phyloP scores from a whole-genome alignment of 1,140 invertebrate species.

The Pseudomyrmex pallidus region DNA sequence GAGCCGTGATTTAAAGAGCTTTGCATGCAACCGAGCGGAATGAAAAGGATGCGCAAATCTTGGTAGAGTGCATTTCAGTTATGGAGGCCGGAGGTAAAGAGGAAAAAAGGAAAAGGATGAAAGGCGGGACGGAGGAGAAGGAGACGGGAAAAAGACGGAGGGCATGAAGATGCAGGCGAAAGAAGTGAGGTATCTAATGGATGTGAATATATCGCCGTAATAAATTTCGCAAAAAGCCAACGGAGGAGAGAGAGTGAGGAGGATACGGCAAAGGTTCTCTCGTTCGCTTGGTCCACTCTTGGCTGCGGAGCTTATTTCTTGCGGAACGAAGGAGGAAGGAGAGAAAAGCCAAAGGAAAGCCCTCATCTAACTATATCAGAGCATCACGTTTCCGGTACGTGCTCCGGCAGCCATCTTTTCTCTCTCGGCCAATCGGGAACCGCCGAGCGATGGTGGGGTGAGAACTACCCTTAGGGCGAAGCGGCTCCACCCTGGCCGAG shows the following conservation, averaged over 20 bases:
- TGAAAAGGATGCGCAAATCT: conserved; percentile 55
- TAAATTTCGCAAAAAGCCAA: conserved; percentile 85
- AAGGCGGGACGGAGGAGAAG: background rate
- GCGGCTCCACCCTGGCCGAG: conserved; percentile 74
- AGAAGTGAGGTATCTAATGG: conserved; percentile 84
- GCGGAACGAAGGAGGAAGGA: conserved; percentile 48
- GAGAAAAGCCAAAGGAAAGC: conserved; percentile 75
- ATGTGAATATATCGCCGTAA: conserved; percentile 86
- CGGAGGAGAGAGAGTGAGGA: conserved; percentile 56
- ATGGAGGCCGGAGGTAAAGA: conserved; percentile 11
- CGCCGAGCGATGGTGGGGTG: conserved; percentile 60
- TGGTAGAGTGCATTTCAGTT: conserved; percentile 63
- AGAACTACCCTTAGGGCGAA: conserved; percentile 78
- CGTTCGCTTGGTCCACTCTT: conserved; percentile 54
- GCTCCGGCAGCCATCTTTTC: conserved; percentile 81
- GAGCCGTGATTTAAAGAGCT: conserved; percentile 46
- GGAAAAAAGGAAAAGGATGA: conserved; percentile 13
- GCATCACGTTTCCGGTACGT: conserved; percentile 82
- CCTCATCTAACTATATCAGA: conserved; percentile 70
- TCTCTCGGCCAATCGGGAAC: conserved; percentile 76
- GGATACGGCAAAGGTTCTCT: conserved; percentile 53
- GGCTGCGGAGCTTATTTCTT: conserved; percentile 69
- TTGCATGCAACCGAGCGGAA: conserved; percentile 49
- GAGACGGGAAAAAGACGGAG: conserved; percentile 10
- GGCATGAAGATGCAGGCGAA: conserved; percentile 63